Evolutionary conservation across 2,888 invertebrate species (phyloP), one percentile per base, ranked within the genome.

Genomic region (Chydorus sphaericus): DNA sequence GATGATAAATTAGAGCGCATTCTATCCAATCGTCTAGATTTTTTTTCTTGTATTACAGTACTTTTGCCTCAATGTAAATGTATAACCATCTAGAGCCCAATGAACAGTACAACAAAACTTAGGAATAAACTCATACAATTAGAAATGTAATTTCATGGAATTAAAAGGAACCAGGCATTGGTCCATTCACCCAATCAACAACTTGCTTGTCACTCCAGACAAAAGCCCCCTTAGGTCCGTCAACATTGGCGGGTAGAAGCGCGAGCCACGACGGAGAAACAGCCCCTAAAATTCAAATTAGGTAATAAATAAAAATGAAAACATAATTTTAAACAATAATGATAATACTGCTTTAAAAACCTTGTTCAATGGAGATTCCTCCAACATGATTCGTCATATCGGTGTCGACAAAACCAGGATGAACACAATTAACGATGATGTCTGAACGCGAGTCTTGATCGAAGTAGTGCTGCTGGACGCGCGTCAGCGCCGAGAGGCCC

Each of bases 401-500:
- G 4, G 55, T 55, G 14, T 48, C 33, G 14, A 55, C 55, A 28
- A 49, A 55, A 18, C 55, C 55, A 11, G 49, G 62, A 36, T 62
- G 62, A 38, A 68, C 67, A 57, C 66, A 62, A 63, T 73, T 73
- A 18, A 73, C 63, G 31, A 72, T 61, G 49, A 73, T 64, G 58
- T 72, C 72, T n/a, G 60, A 58, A 33, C 66, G 59, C 2, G 64
- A 37, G 60, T 70, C 71, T 11, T 67, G 67, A 60, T 77, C 69
- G 14, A 84, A 72, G 33, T 74, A 64, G 57, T 75, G 70, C 62
- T 85, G 84, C 60, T 84, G 83, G 59, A 85, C 75, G 57, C 75
- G 33, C 5, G 36, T 52, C 10, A 44, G 18, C 5, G 44, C 44
- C 14, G 26, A 26, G 10, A 44, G 23, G 5, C 44, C 44, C 2